A percentile compares a stretch with the other conserved stretches of the same genome.
Evolutionary conservation across 2,113 vertebrate genomes (phyloP).

Genomic region (Smithornis capensis): DNA sequence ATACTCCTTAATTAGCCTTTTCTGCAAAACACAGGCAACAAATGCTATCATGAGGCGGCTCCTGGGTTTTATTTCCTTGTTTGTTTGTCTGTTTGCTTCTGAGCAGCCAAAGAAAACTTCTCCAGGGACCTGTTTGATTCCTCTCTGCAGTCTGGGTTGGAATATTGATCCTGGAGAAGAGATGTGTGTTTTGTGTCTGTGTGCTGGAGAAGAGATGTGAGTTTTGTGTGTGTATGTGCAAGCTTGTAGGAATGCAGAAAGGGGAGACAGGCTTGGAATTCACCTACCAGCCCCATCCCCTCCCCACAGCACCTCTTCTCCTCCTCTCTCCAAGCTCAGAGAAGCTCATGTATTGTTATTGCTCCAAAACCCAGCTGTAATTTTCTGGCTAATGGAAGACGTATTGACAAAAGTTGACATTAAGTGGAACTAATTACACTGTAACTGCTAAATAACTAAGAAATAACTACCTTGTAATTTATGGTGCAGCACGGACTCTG

Average conservation of each 20-base stretch:
- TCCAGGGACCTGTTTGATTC: conserved; percentile 35
- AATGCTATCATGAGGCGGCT: background rate
- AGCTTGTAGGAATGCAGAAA: background rate
- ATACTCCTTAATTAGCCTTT: conserved; percentile 8
- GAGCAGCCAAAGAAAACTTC: conserved; percentile 1
- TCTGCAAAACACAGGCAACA: background rate
- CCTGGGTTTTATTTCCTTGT: conserved; percentile 2
- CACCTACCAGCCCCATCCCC: background rate
- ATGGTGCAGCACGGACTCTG: conserved; percentile 63
- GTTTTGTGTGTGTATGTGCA: background rate
- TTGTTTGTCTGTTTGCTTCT: conserved; percentile 33
- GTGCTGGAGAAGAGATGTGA: background rate
- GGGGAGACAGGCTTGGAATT: background rate
- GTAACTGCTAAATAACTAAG: conserved; percentile 82
- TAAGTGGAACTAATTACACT: conserved; percentile 82
- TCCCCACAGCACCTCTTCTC: background rate
- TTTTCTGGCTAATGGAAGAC: conserved; percentile 78
- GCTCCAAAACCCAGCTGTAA: conserved; percentile 70
- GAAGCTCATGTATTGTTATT: background rate
- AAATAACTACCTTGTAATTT: conserved; percentile 79
- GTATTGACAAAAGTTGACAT: conserved; percentile 79
- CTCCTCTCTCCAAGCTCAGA: background rate
- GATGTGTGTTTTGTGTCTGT: background rate
- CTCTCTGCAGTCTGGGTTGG: conserved; percentile 23
- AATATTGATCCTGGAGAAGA: conserved; percentile 9